phyloP scores from a whole-genome alignment of 2,888 invertebrate species.

The Mamestra brassicae region DNA sequence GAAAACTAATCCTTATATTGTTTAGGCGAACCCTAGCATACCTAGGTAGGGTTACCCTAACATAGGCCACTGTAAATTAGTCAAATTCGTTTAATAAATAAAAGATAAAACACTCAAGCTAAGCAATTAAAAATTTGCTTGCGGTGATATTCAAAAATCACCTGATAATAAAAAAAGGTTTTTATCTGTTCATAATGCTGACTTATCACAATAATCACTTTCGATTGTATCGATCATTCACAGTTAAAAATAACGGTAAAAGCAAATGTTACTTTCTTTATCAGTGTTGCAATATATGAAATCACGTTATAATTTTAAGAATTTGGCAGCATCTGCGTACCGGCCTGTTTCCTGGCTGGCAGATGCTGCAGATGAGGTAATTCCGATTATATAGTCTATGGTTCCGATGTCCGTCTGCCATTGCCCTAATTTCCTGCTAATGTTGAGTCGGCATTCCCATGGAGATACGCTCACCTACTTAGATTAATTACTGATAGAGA shows the following conservation, averaged over 20 bases:
- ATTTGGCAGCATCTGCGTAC: conserved; percentile 19
- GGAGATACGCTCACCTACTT: conserved; percentile 50
- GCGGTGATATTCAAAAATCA: conserved; percentile 1
- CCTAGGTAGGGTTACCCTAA: not conserved
- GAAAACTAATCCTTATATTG: too few species aligned
- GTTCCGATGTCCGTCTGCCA: conserved; percentile 33
- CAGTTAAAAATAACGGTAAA: conserved; percentile 29
- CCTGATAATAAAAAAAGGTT: not conserved
- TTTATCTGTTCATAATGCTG: not conserved
- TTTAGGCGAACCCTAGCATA: not conserved
- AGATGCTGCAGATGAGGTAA: not conserved
- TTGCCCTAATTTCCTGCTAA: conserved; percentile 58
- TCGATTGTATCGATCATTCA: conserved; percentile 22
- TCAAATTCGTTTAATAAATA: not conserved
- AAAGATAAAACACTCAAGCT: conserved; percentile 4
- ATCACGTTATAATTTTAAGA: conserved; percentile 32
- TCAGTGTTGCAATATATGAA: not conserved
- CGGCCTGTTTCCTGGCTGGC: conserved; percentile 17
- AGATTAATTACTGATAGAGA: conserved; percentile 39
- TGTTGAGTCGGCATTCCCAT: conserved; percentile 55
- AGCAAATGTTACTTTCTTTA: conserved; percentile 24
- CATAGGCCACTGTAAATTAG: not conserved
- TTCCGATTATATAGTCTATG: conserved; percentile 12
- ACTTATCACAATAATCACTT: conserved; percentile 21
- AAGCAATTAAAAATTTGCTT: conserved; percentile 1